Percentiles rank a stretch among this genome's conserved stretches.
Conservation (phyloP, 2,888 invertebrate genomes). For the Sympetrum striolatum region DNA sequence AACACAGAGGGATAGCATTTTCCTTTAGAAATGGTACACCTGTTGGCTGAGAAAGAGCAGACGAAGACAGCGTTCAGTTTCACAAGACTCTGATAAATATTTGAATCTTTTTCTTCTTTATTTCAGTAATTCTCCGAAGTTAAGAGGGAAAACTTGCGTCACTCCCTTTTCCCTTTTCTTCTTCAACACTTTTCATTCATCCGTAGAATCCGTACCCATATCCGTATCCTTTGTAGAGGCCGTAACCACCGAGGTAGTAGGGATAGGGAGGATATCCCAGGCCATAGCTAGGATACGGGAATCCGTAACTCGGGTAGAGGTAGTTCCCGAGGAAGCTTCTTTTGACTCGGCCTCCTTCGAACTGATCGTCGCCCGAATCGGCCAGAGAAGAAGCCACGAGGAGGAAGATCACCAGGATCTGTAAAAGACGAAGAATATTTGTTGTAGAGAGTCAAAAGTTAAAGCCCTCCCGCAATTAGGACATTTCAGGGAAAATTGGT, state of each 20-base stretch:
- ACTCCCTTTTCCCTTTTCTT: background rate
- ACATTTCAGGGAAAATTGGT: no score
- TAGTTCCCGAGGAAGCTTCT: background rate
- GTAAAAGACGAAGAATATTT: background rate
- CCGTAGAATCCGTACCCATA: slow-evolving; percentile 1
- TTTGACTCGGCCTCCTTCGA: background rate
- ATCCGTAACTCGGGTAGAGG: background rate
- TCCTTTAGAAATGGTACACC: background rate
- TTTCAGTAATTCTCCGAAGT: background rate
- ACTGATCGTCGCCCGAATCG: background rate
- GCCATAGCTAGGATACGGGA: background rate
- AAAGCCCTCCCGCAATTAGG: no score
- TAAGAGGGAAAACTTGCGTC: background rate
- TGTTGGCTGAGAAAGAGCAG: background rate
- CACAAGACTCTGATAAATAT: background rate
- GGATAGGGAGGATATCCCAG: slow-evolving; percentile 6
- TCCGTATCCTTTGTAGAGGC: slow-evolving; percentile 11
- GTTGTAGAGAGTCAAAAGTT: no score
- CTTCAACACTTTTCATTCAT: background rate
- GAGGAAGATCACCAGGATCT: background rate
- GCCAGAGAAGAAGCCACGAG: slow-evolving; percentile 17
- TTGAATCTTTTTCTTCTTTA: background rate
- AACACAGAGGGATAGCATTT: background rate
- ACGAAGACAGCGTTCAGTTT: background rate
- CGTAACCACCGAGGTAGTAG: slow-evolving; percentile 5